Evolutionary conservation across 2,113 vertebrate genomes (phyloP), one percentile per base, ranked within the genome.

Genomic region (Labeo catla): DNA sequence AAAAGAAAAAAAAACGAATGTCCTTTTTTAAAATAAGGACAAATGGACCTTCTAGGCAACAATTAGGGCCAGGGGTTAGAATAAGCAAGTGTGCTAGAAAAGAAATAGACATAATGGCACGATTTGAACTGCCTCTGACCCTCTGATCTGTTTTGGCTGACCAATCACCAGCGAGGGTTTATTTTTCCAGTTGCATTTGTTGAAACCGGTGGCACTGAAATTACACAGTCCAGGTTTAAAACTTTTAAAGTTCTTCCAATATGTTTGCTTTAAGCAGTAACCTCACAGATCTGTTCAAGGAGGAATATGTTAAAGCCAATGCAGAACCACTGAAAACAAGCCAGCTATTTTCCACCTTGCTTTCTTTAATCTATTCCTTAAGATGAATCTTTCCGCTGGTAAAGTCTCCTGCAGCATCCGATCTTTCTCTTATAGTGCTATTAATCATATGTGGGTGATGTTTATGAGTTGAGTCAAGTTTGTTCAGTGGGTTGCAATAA

Each of bases 361-460:
- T 65, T 72, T 49, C 78, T 85, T 85, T 85, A 90, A 86, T 85
- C 76, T 87, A 15, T 84, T 82, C 43, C 74, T 86, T 9, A 65
- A 76, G 84, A 87, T 90, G 74, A 88, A 90, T 89, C 76, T 87
- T 13, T 83, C 36, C 47, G 43, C 76, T 84, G 68, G 76, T 72
- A 87, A 81, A 90, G 86, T 81, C 70, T 84, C 52, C 49, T 80
- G 84, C 70, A 79, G 76, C 81, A 86, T 49, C 80, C 76, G 86
- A 61, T 89, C 77, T 73, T 72, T 73, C 86, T 86, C 86, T 78
- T 79, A 70, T 83, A 86, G 77, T 36, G 52, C 47, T 50, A 88
- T 88, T 88, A 87, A 88, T 90, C 89, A 89, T 70, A 88, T 50
- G n/a, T n/a, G 54, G 57, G 54, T 84, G 84, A 86, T 63, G 77